Conservation (phyloP, 2,888 invertebrate species). For the Myopa testacea region DNA sequence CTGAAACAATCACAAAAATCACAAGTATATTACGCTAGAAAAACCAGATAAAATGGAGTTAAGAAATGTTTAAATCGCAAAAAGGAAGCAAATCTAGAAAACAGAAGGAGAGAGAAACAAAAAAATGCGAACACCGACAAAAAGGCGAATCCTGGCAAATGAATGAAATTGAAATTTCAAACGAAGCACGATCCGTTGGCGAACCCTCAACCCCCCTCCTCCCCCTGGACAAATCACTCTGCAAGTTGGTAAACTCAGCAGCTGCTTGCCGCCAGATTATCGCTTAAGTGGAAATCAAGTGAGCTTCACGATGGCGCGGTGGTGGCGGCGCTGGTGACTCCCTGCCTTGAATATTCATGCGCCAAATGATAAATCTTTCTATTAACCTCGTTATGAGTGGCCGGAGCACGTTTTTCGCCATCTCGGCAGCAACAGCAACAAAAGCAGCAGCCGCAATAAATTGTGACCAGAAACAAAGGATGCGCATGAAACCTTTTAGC, state of each 20-base stretch:
- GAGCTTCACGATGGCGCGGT: conserved; percentile 2
- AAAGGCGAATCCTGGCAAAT: conserved; percentile 30
- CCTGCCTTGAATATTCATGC: conserved; percentile 36
- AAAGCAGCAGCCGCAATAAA: background rate
- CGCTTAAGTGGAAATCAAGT: conserved; percentile 47
- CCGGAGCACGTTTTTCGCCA: conserved; percentile 26
- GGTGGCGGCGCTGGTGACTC: conserved; percentile 24
- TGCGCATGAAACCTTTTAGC: no score
- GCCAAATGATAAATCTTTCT: conserved; percentile 61
- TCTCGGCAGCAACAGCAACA: background rate
- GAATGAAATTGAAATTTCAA: conserved; percentile 37
- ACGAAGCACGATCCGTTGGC: conserved; percentile 24
- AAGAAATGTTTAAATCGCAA: background rate
- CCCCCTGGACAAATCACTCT: background rate
- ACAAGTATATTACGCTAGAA: background rate
- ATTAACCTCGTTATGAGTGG: conserved; percentile 56
- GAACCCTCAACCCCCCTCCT: background rate
- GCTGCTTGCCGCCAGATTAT: conserved; percentile 37
- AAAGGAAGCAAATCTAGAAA: background rate
- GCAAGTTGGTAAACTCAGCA: background rate
- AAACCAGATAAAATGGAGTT: background rate
- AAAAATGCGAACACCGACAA: background rate
- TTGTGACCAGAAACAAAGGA: no score
- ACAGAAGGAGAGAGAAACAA: conserved; percentile 6
- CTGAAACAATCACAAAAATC: background rate